Conservation (phyloP, 2,888 invertebrate genomes). For the Oligia strigilis region DNA sequence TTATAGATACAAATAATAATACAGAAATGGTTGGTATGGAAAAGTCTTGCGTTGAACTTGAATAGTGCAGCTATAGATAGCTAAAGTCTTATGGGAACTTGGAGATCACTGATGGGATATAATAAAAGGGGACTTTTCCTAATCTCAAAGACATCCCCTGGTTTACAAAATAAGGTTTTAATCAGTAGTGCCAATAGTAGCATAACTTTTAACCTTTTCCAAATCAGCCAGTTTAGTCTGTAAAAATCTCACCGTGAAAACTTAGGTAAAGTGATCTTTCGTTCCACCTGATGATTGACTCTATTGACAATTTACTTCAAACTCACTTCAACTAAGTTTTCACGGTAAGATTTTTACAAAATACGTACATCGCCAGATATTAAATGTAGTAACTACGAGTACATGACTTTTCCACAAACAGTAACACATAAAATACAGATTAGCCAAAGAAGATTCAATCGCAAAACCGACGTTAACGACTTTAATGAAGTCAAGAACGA, state of each 20-base stretch:
- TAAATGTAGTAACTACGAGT: background rate
- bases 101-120: background rate
- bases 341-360: background rate
- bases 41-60: background rate
- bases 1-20: conserved; percentile 26
- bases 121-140: background rate
- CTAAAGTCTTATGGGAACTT: background rate
- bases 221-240: background rate
- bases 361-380: background rate
- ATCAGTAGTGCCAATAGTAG: background rate
- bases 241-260: background rate
- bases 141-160: background rate
- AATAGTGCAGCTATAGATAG: background rate
- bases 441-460: background rate
- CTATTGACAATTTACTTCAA: background rate
- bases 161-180: background rate
- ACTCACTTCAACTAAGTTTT: background rate
- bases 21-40: background rate
- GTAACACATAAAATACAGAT: fast-evolving
- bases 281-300: too few species aligned
- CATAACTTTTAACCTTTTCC: background rate
- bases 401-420: background rate
- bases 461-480: background rate
- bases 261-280: background rate
- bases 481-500: background rate